Conservation (phyloP, 2,797 vertebrate genomes). For the Cheirogaleus major region DNA sequence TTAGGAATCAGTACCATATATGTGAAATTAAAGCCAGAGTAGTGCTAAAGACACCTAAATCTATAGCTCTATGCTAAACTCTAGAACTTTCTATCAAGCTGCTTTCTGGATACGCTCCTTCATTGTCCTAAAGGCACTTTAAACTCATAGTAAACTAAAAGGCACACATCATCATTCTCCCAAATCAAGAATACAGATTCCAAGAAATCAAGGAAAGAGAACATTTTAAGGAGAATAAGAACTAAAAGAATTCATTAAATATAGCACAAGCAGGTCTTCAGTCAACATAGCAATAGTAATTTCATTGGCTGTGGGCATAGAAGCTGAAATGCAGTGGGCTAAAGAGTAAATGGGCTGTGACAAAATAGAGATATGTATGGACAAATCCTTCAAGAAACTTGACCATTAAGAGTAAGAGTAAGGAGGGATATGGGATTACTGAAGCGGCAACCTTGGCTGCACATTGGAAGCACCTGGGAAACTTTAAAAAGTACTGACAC, state of each 20-base stretch:
- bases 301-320: background rate
- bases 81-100: background rate
- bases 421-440: background rate
- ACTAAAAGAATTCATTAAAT: background rate
- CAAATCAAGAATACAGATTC: background rate
- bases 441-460: background rate
- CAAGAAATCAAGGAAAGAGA: background rate
- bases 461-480: background rate
- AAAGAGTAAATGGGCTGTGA: background rate
- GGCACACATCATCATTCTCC: background rate
- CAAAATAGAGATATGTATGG: background rate
- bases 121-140: background rate
- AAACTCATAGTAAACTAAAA: background rate
- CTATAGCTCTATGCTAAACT: background rate
- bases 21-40: background rate
- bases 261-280: background rate
- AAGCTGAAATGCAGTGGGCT: background rate
- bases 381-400: background rate
- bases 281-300: background rate
- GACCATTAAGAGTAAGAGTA: background rate
- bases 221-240: background rate
- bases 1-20: background rate
- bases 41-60: background rate
- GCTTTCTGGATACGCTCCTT: background rate
- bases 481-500: background rate